Base-by-base conservation (phyloP, 2,888 invertebrate genomes). In the Drosophila algonquin region DNA sequence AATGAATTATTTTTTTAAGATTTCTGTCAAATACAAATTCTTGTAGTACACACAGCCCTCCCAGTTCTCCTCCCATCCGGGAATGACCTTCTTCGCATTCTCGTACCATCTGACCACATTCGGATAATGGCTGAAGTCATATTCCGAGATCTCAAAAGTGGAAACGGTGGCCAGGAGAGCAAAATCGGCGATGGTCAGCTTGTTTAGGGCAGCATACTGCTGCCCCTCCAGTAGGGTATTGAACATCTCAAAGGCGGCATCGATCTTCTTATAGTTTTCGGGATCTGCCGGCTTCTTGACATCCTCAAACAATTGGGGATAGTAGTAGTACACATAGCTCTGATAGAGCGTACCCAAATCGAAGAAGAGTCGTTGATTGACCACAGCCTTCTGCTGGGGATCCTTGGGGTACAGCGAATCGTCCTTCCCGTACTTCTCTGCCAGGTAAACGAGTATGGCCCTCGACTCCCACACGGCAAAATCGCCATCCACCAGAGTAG, bases 381-480 rank as follows among this genome's bases (percentile, higher is more conserved):
- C 95, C 0, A 95, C 50, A 0, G 96, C 97, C 27, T 96, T 93
- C 71, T 94, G 94, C 83, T 95, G 94, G 0, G 96, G 94, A 77
- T 96, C 96, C 82, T 95, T 96, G 0, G 97, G 97, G 79, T 94
- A 94, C n/a, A 97, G 92, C 0, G 93, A 92, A 85, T 95, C 95
- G 79, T 95, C 94, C 54, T 96, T 96, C 50, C 94, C 96, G 89
- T 97, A 97, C 88, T 96, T 95, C 91, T 95, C 95, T 12, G 94
- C 95, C 87, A 97, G 93, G 92, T 97, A 97, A 0, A 94, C 93
- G 91, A 95, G 94, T 90, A 97, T 97, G 67, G 96, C 95, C 54
- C 96, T 95, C 47, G 97, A 97, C 92, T 97, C 97, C 94, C 95
- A 96, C 61, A 98, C 90, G 24, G 94, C 92, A 89, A 97, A 95